phyloP scores from a whole-genome alignment of 1,140 invertebrate species.

The Pectinophora gossypiella region DNA sequence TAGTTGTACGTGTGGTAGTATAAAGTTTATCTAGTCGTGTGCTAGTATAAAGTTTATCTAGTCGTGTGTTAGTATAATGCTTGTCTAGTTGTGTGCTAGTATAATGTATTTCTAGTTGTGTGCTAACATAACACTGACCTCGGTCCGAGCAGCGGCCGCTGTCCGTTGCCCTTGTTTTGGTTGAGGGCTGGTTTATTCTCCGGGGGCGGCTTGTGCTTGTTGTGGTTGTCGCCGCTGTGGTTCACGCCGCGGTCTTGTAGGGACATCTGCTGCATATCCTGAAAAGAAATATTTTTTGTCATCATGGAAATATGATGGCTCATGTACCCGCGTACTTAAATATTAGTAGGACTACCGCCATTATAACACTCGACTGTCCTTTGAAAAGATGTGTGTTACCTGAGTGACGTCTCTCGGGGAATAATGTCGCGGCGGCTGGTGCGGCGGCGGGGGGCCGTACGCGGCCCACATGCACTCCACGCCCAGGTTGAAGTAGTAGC shows the following conservation, averaged over 20 bases:
- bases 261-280: conserved; percentile 56
- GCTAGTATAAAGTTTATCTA: too few relatives aligned
- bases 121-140: conserved; percentile 28
- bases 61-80: too few relatives aligned
- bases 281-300: conserved; percentile 5
- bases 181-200: conserved; percentile 32
- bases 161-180: conserved; percentile 36
- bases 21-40: too few relatives aligned
- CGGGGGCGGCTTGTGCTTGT: conserved; percentile 39
- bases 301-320: too few relatives aligned
- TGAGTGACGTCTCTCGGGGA: conserved; percentile 36
- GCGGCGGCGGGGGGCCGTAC: conserved; percentile 40
- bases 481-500: conserved; percentile 82
- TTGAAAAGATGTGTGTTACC: too few relatives aligned
- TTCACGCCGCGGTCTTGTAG: conserved; percentile 32
- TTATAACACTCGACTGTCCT: too few relatives aligned
- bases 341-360: too few relatives aligned
- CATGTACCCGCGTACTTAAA: too few relatives aligned
- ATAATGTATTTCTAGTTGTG: too few relatives aligned
- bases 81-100: too few relatives aligned
- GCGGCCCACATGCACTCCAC: conserved; percentile 73
- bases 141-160: conserved; percentile 50
- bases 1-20: too few relatives aligned
- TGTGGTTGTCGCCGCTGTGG: conserved; percentile 10
- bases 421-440: conserved; percentile 33